phyloP scores from a whole-genome alignment of 2,888 invertebrate genomes.

The Hofmannophila pseudospretella region DNA sequence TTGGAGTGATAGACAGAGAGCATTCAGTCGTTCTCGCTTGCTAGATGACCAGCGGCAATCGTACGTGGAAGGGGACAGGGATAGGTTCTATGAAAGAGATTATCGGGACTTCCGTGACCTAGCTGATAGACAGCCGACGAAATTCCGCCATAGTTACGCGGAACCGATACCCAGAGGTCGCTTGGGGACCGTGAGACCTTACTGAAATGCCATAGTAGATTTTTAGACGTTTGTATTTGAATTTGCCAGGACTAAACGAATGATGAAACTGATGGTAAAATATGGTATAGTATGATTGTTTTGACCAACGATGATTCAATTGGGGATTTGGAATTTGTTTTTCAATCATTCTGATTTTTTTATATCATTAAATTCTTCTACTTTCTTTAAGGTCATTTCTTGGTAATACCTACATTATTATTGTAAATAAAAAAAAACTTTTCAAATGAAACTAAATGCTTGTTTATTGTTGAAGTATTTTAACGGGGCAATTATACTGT shows the following conservation, averaged over 20 bases:
- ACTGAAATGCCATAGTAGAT: constrained; percentile 72
- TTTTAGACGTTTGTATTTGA: constrained; percentile 19
- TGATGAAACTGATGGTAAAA: too few relatives aligned
- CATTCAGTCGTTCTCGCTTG: constrained; percentile 67
- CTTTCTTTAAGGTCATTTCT: too few relatives aligned
- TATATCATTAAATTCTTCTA: too few relatives aligned
- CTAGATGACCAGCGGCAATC: constrained; percentile 67
- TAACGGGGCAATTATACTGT: neutral
- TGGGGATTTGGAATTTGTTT: too few relatives aligned
- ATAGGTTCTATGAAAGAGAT: constrained; percentile 63
- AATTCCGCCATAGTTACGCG: constrained; percentile 82
- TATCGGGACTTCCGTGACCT: constrained; percentile 65
- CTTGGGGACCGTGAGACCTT: constrained; percentile 69
- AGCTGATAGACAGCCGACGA: constrained; percentile 60
- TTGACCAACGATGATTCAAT: too few relatives aligned
- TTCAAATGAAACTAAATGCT: neutral
- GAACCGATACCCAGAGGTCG: constrained; percentile 78
- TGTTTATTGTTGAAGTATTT: neutral
- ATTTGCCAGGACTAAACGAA: neutral
- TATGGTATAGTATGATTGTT: too few relatives aligned
- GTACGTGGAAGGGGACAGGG: constrained; percentile 60
- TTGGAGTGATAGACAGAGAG: constrained; percentile 64
- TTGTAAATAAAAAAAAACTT: neutral
- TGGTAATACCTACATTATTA: too few relatives aligned
- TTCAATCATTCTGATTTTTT: too few relatives aligned